Base-by-base conservation (phyloP, 2,113 vertebrate genomes). In the Loxodonta africana region DNA sequence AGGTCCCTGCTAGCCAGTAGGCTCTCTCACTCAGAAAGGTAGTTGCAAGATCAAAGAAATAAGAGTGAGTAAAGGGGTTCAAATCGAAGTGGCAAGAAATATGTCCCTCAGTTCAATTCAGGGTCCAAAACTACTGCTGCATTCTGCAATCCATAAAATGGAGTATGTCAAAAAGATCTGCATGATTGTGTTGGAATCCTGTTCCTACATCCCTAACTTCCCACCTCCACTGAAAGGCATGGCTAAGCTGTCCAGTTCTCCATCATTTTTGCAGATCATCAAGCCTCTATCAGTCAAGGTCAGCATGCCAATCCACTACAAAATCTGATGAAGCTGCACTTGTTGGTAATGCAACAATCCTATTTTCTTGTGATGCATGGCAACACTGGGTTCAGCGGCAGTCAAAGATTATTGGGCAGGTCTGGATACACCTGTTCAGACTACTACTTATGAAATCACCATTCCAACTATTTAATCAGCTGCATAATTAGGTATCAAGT, bases 401-500 rank as follows among this genome's bases (percentile, higher is more conserved):
- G 0, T 98, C 91, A 97, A 98, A 97, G 84, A 98, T 96, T 98
- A 97, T 95, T 98, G 96, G 97, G 92, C 96, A 99, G 98, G 99
- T 97, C 99, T 99, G 97, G 99, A 99, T 95, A 6, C 21, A 81
- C 25, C n/a, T 62, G 23, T 2, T 93, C 15, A 82, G 6, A 77
- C 10, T 37, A 81, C 98, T 97, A 99, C 99, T 97, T 99, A 99
- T 74, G 99, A 99, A 99, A 99, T 99, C 99, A 99, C 98, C 99
- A 99, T 99, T 99, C 98, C 99, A 99, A 99, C 62, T 99, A 99
- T 97, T 97, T 99, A 97, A 99, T 99, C 97, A 99, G 99, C 96
- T 99, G 99, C 98, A 99, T 99, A 99, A 99, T 99, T 37, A 99
- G 99, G 95, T 98, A 99, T 86, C 99, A 99, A 95, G 99, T 99